Evolutionary conservation across 2,113 vertebrate species (phyloP), one percentile per base, ranked within the genome.

Genomic region (Antechinus stuartii): DNA sequence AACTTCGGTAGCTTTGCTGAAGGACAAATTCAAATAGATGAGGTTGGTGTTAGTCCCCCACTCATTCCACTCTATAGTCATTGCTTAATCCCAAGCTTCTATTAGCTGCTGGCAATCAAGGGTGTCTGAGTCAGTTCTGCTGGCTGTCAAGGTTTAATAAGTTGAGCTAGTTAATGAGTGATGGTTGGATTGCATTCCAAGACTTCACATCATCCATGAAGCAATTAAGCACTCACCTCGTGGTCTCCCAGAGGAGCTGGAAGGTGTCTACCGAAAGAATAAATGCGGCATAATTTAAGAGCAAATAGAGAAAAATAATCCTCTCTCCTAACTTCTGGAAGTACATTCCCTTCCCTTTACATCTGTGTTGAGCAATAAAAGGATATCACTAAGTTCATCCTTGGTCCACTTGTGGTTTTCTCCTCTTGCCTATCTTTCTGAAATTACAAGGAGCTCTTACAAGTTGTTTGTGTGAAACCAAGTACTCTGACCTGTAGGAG

Each of bases 141-240:
- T 98, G 92, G 94, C 98, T 97, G 97, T 98, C 98, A 95, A 97
- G 98, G 98, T 99, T 99, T 99, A 99, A 98, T 84, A 97, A 98
- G 98, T 98, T 98, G 97, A 98, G 98, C 98, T 97, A 98, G 98
- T 98, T 99, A 99, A 99, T 98, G 98, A 99, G 98, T 98, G 98
- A 98, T 94, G 97, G 98, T 98, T 98, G 89, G 95, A 98, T 97
- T 98, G 97, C 98, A 99, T 99, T 99, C 98, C 98, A 99, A 97
- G 97, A 98, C 98, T 98, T 98, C 97, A 96, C 97, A 98, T 97
- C 95, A 96, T 98, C 98, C 97, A 94, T 96, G 97, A 98, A 97
- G 96, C 97, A 98, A 98, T 98, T 98, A 98, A 97, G 95, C 95
- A 97, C 93, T 96, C 47, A 95, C 90, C 95, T 97, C 94, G 96